Conservation (phyloP, 2,797 vertebrate species). For the Sparidentex hasta region DNA sequence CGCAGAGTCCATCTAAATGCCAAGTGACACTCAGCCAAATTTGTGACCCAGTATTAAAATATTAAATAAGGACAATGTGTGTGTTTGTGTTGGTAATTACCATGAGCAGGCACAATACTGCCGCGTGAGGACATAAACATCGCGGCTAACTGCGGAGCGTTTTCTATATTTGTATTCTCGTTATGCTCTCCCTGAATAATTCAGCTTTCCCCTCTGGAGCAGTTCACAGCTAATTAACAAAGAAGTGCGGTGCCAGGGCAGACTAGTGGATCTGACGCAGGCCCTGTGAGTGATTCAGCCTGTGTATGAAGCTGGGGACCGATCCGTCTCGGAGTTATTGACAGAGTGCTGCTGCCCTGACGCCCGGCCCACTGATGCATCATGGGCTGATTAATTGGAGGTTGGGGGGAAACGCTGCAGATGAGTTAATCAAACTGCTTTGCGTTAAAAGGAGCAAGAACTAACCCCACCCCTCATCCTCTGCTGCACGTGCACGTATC, state of each 20-base stretch:
- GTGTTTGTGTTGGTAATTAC: slow-evolving; percentile 62
- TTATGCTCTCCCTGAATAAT: slow-evolving; percentile 77
- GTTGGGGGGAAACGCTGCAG: slow-evolving; percentile 44
- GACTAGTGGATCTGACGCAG: slow-evolving; percentile 70
- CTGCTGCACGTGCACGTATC: neutral
- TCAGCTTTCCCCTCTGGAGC: slow-evolving; percentile 74
- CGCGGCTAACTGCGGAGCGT: slow-evolving; percentile 42
- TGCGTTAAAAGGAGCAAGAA: slow-evolving; percentile 16
- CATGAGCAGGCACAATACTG: slow-evolving; percentile 26
- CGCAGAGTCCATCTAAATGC: slow-evolving; percentile 44
- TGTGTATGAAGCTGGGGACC: slow-evolving; percentile 64
- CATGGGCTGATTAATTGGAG: slow-evolving; percentile 81
- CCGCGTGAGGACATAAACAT: slow-evolving; percentile 52
- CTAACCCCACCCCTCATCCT: slow-evolving; percentile 9
- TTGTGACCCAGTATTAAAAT: slow-evolving; percentile 57
- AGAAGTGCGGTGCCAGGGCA: slow-evolving; percentile 71
- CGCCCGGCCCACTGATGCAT: slow-evolving; percentile 78
- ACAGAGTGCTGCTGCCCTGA: slow-evolving; percentile 69
- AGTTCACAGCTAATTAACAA: slow-evolving; percentile 83
- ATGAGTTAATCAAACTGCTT: slow-evolving; percentile 70
- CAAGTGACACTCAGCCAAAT: slow-evolving; percentile 56
- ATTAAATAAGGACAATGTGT: slow-evolving; percentile 60
- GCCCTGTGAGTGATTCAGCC: slow-evolving; percentile 76
- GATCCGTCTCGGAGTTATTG: slow-evolving; percentile 79
- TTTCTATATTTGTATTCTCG: slow-evolving; percentile 78